Percentiles rank a stretch among this genome's conserved stretches.
Conservation (phyloP, 2,888 invertebrate species). For the Blera fallax region DNA sequence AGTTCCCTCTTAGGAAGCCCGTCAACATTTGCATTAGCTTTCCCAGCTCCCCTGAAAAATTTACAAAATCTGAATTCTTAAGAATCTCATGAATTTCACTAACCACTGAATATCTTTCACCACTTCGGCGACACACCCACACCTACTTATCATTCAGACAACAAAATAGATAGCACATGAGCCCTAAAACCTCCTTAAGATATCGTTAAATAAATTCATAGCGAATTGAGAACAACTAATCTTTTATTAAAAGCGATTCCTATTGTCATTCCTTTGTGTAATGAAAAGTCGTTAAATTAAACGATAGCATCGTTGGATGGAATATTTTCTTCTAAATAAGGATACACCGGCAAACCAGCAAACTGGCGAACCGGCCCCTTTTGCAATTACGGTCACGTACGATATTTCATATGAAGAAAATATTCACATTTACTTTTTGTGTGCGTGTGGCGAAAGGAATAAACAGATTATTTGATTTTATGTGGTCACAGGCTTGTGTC, state of each 20-base stretch:
- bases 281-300: slow-evolving; percentile 72
- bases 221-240: slow-evolving; percentile 61
- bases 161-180: slow-evolving; percentile 54
- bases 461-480: slow-evolving; percentile 70
- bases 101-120: not conserved
- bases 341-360: slow-evolving; percentile 6
- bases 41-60: not conserved
- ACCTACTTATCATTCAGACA: slow-evolving; percentile 36
- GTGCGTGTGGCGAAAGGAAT: slow-evolving; percentile 55
- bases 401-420: slow-evolving; percentile 61
- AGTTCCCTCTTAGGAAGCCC: no score
- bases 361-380: slow-evolving; percentile 29
- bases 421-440: slow-evolving; percentile 35
- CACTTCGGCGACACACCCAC: not conserved
- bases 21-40: no score
- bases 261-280: slow-evolving; percentile 66
- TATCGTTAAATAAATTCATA: slow-evolving; percentile 58
- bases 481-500: slow-evolving; percentile 56
- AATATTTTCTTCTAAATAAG: slow-evolving; percentile 47
- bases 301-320: slow-evolving; percentile 54
- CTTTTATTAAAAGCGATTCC: slow-evolving; percentile 70
- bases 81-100: not conserved
- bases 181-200: slow-evolving; percentile 29
- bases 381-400: slow-evolving; percentile 69
- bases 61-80: no score